Percentiles rank a stretch among this genome's conserved stretches.
These are phyloP conservation scores for Scaptomyza caliginosa DNA, from an alignment of 2,888 invertebrate species.

Conservation along the genomic window DNA sequence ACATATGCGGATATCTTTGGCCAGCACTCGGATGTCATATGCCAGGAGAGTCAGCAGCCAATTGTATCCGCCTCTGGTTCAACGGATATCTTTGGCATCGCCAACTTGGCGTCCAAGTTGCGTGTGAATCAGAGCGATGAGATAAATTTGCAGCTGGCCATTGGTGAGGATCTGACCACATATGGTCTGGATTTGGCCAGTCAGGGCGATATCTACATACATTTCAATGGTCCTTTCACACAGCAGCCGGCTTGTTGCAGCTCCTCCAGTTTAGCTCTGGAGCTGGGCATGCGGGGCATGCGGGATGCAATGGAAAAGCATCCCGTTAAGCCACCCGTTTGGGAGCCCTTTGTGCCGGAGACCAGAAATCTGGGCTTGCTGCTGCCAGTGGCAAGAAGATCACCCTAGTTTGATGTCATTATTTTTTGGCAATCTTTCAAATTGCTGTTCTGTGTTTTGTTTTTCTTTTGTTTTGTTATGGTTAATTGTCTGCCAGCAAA, in stretches of 20 bases:
- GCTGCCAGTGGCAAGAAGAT: constrained; percentile 9
- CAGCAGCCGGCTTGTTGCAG: constrained; percentile 47
- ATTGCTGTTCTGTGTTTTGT: constrained; percentile 32
- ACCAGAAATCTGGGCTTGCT: constrained; percentile 51
- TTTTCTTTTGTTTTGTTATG: constrained; percentile 19
- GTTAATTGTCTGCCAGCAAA: constrained; percentile 12
- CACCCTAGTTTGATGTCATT: constrained; percentile 31
- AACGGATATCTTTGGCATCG: constrained; percentile 45
- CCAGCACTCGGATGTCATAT: constrained; percentile 40
- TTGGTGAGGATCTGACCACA: constrained; percentile 61
- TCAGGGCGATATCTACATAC: constrained; percentile 66
- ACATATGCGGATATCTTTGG: constrained; percentile 62
- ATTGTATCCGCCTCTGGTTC: background rate
- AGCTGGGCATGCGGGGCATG: constrained; percentile 69
- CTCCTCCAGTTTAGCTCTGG: constrained; percentile 48
- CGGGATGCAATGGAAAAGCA: constrained; percentile 49
- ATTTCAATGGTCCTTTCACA: constrained; percentile 69
- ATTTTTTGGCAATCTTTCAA: constrained; percentile 28
- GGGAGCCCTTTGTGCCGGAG: constrained; percentile 66
- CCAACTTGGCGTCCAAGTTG: constrained; percentile 35
- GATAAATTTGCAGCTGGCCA: constrained; percentile 28
- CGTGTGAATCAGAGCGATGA: constrained; percentile 18
- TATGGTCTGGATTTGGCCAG: constrained; percentile 60
- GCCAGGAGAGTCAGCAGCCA: constrained; percentile 3
- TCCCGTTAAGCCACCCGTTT: constrained; percentile 46